Evolutionary conservation across 2,113 vertebrate genomes (phyloP), one percentile per base, ranked within the genome.

Genomic region (Clarias gariepinus): DNA sequence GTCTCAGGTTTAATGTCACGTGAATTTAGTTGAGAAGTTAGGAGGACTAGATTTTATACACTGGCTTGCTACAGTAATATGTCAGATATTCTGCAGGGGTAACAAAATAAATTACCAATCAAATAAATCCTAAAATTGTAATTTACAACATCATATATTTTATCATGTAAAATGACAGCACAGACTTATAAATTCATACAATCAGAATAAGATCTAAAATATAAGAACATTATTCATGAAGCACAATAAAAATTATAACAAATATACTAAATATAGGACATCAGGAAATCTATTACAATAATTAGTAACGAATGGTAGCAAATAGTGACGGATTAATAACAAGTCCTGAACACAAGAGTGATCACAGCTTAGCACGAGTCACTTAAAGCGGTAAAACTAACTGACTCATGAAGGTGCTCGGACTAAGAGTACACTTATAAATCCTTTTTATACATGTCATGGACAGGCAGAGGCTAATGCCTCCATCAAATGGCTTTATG

Each of bases 401-500:
- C 90, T 88, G 93, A 92, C 92, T 94, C 92, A 89, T 89, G 91
- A 93, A 94, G 92, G 94, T 92, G 92, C 88, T 90, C 55, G 87
- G 92, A 84, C 90, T 91, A 91, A 94, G 94, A 94, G 93, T 94
- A 93, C 91, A 90, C 93, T 93, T 94, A 90, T 95, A 95, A 95
- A 95, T 95, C 92, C 88, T 87, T 88, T 95, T 94, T 94, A 94
- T 94, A 93, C 93, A 86, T 94, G 95, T 94, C 92, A 92, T 88
- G 94, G 94, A 95, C 92, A 90, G 92, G 92, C 93, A 85, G 87
- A 90, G 91, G 91, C 93, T 96, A 95, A 95, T 95, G 94, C 94
- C 93, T 94, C 92, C 93, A 92, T 91, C 91, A 88, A 89, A 90
- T 88, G 77, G 86, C 89, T 95, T 93, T 94, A 93, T 90, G 91